Evolutionary conservation across 1,140 invertebrate species (phyloP).

Genomic region (Saccostrea cuccullata): DNA sequence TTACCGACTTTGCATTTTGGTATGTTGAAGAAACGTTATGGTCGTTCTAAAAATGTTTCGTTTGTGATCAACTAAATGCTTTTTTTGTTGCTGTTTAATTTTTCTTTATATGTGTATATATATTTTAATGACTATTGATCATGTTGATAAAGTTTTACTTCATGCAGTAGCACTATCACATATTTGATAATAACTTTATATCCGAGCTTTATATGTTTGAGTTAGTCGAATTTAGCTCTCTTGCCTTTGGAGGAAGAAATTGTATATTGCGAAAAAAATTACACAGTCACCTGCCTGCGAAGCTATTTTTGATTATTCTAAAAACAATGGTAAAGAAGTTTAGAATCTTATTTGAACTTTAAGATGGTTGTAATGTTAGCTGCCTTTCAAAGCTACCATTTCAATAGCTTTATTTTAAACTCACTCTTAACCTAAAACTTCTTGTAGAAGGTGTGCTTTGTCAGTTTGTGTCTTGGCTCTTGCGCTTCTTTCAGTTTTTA

Average conservation of each 20-base stretch:
- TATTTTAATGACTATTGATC: not conserved
- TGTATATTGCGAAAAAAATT: not conserved
- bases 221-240: not conserved
- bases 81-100: not conserved
- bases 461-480: no score
- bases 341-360: not conserved
- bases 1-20: not conserved
- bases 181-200: no score
- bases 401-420: no score
- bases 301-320: not conserved
- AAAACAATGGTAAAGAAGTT: not conserved
- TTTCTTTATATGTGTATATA: not conserved
- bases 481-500: no score
- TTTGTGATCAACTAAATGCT: not conserved
- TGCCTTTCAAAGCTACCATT: no score
- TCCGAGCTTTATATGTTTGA: no score
- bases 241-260: not conserved
- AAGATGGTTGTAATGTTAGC: not conserved
- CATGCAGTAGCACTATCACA: no score
- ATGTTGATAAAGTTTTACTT: not conserved
- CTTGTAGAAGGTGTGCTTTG: no score
- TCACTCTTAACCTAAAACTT: no score
- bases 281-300: conserved; percentile 28
- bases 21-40: not conserved
- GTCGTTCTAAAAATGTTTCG: not conserved